Evolutionary conservation across 2,888 invertebrate species (phyloP).

Genomic region (Pandemis heparana): DNA sequence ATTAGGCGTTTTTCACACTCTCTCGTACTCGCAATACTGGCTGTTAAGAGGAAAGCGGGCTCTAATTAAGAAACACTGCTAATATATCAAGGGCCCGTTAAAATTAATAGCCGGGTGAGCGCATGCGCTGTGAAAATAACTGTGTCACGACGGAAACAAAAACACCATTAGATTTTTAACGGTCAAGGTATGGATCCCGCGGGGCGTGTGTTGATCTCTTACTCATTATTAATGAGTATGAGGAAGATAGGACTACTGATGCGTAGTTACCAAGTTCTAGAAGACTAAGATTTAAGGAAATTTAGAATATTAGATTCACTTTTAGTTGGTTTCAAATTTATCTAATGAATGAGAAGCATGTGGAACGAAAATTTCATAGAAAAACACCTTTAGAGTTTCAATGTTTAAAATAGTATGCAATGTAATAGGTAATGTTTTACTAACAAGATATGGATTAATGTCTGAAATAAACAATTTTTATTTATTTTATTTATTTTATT

Average conservation of each 20-base stretch:
- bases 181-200: neutral
- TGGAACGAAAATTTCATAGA: no score
- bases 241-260: neutral
- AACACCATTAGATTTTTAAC: conserved; percentile 17
- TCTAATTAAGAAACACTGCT: conserved; percentile 66
- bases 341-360: no score
- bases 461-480: no score
- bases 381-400: no score
- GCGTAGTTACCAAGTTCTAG: neutral
- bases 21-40: conserved; percentile 39
- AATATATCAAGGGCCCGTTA: conserved; percentile 62
- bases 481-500: no score
- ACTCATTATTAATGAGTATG: neutral
- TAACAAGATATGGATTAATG: no score
- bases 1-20: conserved; percentile 40
- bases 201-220: neutral
- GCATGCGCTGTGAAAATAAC: conserved; percentile 48
- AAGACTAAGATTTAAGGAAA: no score
- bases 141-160: conserved; percentile 39
- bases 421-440: no score
- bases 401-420: no score
- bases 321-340: no score
- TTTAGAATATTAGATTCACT: no score
- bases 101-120: conserved; percentile 60
- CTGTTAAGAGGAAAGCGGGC: conserved; percentile 52